Evolutionary conservation across 2,888 invertebrate species (phyloP).

Genomic region (Troides oblongomaculatus): DNA sequence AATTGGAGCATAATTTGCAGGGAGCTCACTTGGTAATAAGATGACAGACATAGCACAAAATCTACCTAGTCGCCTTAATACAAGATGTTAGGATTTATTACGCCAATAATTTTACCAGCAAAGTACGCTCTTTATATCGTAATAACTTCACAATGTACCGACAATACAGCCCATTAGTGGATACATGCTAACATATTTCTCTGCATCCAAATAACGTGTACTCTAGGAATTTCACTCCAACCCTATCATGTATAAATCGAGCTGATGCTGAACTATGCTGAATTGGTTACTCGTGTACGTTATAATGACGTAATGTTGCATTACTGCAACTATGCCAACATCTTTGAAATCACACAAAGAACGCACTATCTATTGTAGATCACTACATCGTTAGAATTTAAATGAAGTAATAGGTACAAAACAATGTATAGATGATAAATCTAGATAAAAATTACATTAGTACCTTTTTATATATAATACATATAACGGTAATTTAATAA

Average conservation of each 20-base stretch:
- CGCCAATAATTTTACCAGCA: no score
- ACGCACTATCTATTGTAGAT: slow-evolving; percentile 4
- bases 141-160: no score
- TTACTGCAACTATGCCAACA: background rate
- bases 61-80: no score
- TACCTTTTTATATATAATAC: no score
- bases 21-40: no score
- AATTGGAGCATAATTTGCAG: no score
- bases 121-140: no score
- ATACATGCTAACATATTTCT: background rate
- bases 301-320: background rate
- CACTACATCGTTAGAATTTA: background rate
- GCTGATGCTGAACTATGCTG: background rate
- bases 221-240: background rate
- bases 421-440: no score
- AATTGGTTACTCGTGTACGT: background rate
- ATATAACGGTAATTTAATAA: no score
- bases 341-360: slow-evolving; percentile 4
- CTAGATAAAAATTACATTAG: no score
- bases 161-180: background rate
- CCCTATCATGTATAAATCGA: background rate
- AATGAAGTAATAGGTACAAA: background rate
- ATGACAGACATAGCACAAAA: no score
- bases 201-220: background rate
- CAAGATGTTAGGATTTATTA: no score